Evolutionary conservation across 1,140 invertebrate genomes (phyloP).

Genomic region (Drosophila orosa): DNA sequence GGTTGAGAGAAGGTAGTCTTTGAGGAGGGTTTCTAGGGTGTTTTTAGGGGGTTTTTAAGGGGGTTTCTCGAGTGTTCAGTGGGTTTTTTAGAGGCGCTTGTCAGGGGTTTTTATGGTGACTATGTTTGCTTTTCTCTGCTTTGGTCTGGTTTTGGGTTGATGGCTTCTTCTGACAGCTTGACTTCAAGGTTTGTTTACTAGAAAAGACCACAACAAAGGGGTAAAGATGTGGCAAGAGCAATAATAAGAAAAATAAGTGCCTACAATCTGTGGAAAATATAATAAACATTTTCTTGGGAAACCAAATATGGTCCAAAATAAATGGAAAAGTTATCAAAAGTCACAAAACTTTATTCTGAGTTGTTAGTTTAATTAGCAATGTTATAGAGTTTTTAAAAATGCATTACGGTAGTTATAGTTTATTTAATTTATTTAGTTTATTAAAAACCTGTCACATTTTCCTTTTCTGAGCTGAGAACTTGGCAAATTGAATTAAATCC

Average conservation of each 20-base stretch:
- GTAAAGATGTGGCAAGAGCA: background rate
- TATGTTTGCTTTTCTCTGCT: conserved; percentile 12
- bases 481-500: conserved; percentile 41
- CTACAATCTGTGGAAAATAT: background rate
- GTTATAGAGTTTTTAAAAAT: no score
- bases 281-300: fast-evolving
- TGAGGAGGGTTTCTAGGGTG: background rate
- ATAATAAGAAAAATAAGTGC: background rate
- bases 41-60: background rate
- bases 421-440: no score
- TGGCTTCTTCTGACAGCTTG: conserved; percentile 1
- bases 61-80: background rate
- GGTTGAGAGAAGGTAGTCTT: background rate
- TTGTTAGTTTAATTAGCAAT: no score
- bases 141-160: conserved; percentile 19
- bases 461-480: no score
- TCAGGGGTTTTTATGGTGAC: no score
- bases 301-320: background rate
- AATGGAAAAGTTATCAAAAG: background rate
- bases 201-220: conserved; percentile 1
- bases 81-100: background rate
- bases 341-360: no score
- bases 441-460: background rate
- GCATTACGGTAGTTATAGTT: no score
- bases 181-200: conserved; percentile 46